phyloP scores from a whole-genome alignment of 1,140 invertebrate genomes.

The Hypsibius dujardini region DNA sequence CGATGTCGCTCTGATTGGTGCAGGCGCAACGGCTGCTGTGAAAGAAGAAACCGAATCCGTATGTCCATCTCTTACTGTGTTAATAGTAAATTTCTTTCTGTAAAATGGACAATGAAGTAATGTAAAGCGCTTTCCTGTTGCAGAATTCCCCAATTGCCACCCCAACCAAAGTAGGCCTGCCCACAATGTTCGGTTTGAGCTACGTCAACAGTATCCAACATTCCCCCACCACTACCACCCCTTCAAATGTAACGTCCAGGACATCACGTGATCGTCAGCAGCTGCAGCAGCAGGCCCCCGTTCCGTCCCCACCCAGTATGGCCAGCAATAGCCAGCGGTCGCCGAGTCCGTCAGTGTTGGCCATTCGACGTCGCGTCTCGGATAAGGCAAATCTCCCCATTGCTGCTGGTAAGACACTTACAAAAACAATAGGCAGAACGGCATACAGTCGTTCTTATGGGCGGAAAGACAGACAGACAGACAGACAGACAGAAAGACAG shows the following conservation, averaged over 20 bases:
- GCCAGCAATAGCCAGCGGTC: slow-evolving; percentile 57
- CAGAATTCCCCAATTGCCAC: slow-evolving; percentile 1
- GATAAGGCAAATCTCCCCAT: slow-evolving; percentile 45
- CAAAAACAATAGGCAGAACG: too few species aligned
- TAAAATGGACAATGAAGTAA: too few species aligned
- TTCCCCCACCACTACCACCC: slow-evolving; percentile 13
- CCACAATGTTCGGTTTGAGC: slow-evolving; percentile 17
- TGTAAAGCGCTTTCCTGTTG: not conserved
- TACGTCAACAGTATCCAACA: slow-evolving; percentile 18
- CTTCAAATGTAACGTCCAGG: slow-evolving; percentile 21
- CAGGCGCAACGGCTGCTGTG: not conserved
- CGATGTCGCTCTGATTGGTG: slow-evolving; percentile 11
- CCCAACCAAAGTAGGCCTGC: not conserved
- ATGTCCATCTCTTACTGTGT: not conserved
- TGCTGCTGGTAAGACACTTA: slow-evolving; percentile 34
- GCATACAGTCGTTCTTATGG: too few species aligned
- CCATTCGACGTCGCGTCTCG: slow-evolving; percentile 38
- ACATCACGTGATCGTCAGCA: slow-evolving; percentile 15
- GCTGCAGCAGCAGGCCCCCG: slow-evolving; percentile 16
- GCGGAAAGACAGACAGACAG: too few species aligned
- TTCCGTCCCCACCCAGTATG: slow-evolving; percentile 37
- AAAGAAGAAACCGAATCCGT: slow-evolving; percentile 13
- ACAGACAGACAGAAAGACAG: too few species aligned
- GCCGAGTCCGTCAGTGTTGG: slow-evolving; percentile 51
- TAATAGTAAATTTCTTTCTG: not conserved